phyloP scores from a whole-genome alignment of 2,797 vertebrate species.

The Acanthopagrus latus region DNA sequence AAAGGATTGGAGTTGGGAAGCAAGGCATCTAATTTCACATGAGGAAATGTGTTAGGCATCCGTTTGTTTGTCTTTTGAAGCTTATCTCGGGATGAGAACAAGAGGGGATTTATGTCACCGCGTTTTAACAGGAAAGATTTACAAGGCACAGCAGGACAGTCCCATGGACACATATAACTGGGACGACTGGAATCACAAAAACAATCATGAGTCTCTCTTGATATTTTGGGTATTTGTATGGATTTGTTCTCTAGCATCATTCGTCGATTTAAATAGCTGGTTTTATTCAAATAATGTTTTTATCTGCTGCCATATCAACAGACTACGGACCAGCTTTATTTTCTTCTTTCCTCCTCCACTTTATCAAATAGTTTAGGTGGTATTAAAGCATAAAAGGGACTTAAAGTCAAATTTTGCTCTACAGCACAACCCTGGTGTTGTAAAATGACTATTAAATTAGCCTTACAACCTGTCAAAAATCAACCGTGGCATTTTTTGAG shows the following conservation, averaged over 20 bases:
- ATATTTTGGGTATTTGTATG: slow-evolving; percentile 21
- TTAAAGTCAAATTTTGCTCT: no score
- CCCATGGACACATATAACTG: slow-evolving; percentile 28
- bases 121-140: slow-evolving; percentile 48
- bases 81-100: slow-evolving; percentile 37
- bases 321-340: no score
- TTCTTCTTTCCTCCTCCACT: no score
- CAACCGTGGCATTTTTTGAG: background rate
- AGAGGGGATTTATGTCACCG: slow-evolving; percentile 54
- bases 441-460: no score
- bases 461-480: no score
- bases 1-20: slow-evolving; percentile 62
- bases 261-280: slow-evolving; percentile 17
- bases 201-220: slow-evolving; percentile 3
- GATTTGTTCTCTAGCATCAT: slow-evolving; percentile 32
- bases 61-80: slow-evolving; percentile 59
- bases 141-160: slow-evolving; percentile 38
- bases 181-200: slow-evolving; percentile 35
- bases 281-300: slow-evolving; percentile 10
- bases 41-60: slow-evolving; percentile 32
- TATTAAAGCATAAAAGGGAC: no score
- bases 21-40: slow-evolving; percentile 61
- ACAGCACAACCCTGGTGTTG: no score
- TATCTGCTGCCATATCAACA: no score
- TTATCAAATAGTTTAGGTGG: no score